Evolutionary conservation across 2,888 invertebrate species (phyloP).

Genomic region (Megastigmus dorsalis): DNA sequence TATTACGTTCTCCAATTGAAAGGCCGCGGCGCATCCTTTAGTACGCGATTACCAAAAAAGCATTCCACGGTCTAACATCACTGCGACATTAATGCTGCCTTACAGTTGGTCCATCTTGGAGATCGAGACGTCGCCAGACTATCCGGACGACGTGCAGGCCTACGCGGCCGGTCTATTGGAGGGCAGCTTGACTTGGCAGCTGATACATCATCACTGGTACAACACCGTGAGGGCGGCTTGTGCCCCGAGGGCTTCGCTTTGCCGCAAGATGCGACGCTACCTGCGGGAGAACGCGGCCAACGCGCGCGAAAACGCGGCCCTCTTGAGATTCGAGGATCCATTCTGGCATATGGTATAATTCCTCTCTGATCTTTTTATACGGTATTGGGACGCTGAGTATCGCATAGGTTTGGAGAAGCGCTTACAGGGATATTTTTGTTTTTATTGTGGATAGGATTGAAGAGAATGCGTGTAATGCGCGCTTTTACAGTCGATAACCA

Average conservation of each 20-base stretch:
- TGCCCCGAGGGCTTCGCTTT: conserved; percentile 71
- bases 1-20: no score
- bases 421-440: no score
- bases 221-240: conserved; percentile 79
- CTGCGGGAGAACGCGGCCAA: conserved; percentile 80
- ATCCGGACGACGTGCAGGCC: conserved; percentile 87
- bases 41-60: neutral
- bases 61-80: no score
- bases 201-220: conserved; percentile 86
- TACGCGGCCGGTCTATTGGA: conserved; percentile 91
- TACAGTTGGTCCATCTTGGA: conserved; percentile 88
- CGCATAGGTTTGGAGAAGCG: no score
- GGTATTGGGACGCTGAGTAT: no score
- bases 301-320: conserved; percentile 78
- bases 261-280: conserved; percentile 80
- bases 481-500: no score
- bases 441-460: no score
- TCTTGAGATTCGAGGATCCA: conserved; percentile 76
- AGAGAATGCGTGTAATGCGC: no score
- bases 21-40: no score
- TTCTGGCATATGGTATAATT: conserved; percentile 88
- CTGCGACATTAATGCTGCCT: conserved; percentile 17
- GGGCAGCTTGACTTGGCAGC: conserved; percentile 86
- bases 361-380: neutral
- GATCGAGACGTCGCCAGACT: conserved; percentile 84